Base-by-base conservation (phyloP, 2,113 vertebrate genomes). In the Brienomyrus brachyistius region DNA sequence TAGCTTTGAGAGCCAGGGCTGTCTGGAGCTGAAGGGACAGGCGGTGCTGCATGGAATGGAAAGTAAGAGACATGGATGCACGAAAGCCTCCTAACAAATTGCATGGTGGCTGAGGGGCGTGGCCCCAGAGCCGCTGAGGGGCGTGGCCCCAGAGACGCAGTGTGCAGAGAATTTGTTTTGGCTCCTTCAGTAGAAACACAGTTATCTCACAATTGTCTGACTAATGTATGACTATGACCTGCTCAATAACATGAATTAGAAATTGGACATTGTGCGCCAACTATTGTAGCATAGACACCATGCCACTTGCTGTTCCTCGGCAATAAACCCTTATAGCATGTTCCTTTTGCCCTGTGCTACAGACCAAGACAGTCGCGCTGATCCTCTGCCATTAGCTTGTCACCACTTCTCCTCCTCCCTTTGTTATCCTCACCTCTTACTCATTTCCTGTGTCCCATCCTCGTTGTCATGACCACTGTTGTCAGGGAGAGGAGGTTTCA, bases 381-480 rank as follows among this genome's bases (percentile, higher is more conserved):
- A 1, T 70, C n/a, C n/a, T 31, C 15, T 80, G 35, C 43, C 35
- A 80, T 80, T 80, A 84, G 82, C 82, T 84, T 84, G 82, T 48
- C 8, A 17, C 23, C 82, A 84, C 43, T 21, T 84, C 40, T 13
- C 43, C 40, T 10, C 82, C 45, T 19, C 9, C 6, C 45, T 48
- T 84, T 83, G 35, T 47, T 23, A 84, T 48, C 40, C 23, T 84
- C 82, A 84, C 40, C 82, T 89, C 88, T 91, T 62, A 89, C 90
- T 91, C 31, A 52, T 93, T 94, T 94, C 93, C 94, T 92, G 93
- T 92, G 92, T 94, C 91, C 92, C 9, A 85, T 70, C 89, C 62
- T 50, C 51, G 96, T 96, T 94, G 94, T 92, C 95, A 94, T 94
- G 95, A 87, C 93, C 92, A 96, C 96, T 2, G 96, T 96, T 95